Conservation (phyloP, 92 coral and sea anemone species). For the Bergia puertoricense region DNA sequence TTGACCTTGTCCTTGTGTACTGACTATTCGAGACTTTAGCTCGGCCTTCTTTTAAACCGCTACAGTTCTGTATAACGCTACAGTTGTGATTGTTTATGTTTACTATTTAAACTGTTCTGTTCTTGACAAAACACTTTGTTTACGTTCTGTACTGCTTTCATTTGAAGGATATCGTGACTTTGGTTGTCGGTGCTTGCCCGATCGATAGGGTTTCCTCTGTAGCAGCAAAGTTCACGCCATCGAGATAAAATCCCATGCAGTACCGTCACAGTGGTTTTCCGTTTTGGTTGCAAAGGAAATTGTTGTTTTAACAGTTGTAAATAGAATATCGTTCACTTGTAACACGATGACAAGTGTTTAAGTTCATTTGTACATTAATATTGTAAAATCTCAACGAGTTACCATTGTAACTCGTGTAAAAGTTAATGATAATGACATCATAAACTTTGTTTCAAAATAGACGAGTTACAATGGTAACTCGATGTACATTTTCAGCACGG, state of each 20-base stretch:
- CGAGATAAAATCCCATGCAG: slow-evolving; percentile 7
- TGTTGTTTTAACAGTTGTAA: slow-evolving; percentile 4
- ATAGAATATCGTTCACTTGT: too few species aligned
- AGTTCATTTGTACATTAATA: too few species aligned
- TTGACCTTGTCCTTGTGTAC: neutral
- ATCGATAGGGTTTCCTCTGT: too few species aligned
- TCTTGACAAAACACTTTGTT: too few species aligned
- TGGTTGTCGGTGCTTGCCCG: neutral
- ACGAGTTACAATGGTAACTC: too few species aligned
- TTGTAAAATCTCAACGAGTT: too few species aligned
- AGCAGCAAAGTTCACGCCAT: too few species aligned
- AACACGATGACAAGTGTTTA: too few species aligned
- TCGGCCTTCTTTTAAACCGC: neutral
- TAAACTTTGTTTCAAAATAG: too few species aligned
- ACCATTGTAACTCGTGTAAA: too few species aligned
- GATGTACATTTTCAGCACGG: neutral
- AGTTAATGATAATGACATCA: too few species aligned
- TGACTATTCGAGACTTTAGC: neutral
- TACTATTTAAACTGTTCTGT: slow-evolving; percentile 4
- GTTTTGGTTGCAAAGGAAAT: slow-evolving; percentile 1
- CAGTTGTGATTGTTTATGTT: neutral
- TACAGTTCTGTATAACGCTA: slow-evolving; percentile 12
- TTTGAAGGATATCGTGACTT: neutral
- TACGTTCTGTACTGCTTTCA: neutral
- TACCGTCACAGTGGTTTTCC: slow-evolving; percentile 8